Percentiles rank a stretch among this genome's conserved stretches.
phyloP scores from a whole-genome alignment of 2,797 vertebrate genomes.

The Bovichtus diacanthus region DNA sequence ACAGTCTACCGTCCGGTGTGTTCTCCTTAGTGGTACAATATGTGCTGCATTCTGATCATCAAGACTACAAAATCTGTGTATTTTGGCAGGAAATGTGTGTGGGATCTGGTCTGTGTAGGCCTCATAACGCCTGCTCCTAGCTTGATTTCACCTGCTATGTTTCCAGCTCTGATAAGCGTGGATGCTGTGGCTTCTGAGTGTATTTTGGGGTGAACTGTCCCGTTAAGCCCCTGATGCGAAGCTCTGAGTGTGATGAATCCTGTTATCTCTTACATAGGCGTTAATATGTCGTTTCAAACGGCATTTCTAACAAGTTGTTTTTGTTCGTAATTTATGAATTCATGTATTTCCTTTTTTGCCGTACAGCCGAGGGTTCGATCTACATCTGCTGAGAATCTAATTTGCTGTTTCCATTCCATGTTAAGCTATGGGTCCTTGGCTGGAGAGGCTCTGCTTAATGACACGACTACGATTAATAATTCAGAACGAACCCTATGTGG shows the following conservation, averaged over 20 bases:
- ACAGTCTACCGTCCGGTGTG: too few relatives aligned
- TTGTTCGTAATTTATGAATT: neutral
- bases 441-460: slow-evolving; percentile 63
- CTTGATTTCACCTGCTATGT: neutral
- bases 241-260: neutral
- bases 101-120: neutral
- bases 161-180: neutral
- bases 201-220: too few relatives aligned
- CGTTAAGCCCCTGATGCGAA: neutral
- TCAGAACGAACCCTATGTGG: slow-evolving; percentile 63
- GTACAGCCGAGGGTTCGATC: slow-evolving; percentile 21
- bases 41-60: neutral
- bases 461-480: slow-evolving; percentile 77
- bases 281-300: neutral
- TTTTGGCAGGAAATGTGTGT: neutral
- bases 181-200: neutral
- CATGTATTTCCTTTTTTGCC: neutral
- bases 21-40: neutral
- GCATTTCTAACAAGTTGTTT: neutral
- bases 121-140: neutral
- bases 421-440: slow-evolving; percentile 37
- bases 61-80: neutral
- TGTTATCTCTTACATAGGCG: neutral
- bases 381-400: slow-evolving; percentile 53
- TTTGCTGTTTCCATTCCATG: slow-evolving; percentile 58